Evolutionary conservation across 2,888 invertebrate genomes (phyloP), one percentile per base, ranked within the genome.

Genomic region (Chaetoderma sp.): DNA sequence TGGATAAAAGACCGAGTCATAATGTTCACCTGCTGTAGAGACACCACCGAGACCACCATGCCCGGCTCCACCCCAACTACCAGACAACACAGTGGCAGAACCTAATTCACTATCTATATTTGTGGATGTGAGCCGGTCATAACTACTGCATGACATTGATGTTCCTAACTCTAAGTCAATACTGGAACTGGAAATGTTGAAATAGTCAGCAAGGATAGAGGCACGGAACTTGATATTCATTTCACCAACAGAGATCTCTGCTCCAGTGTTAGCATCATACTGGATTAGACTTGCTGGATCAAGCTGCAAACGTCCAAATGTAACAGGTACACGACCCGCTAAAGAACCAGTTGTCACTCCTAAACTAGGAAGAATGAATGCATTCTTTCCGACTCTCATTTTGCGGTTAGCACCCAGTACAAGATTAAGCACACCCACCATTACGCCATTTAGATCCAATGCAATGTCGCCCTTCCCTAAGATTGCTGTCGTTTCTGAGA

Each of bases 1-100:
- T 2, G 80, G 80, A n/a, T 50, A 55, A 66, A 76, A 80, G 4
- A 77, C n/a, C 25, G 80, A 78, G 30, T 73, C 73, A 63, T 80
- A 79, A 8, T 73, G 66, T 5, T 16, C 27, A 0, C 78, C 78
- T 54, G 61, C 44, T 5, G 71, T 60, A 18, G 18, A 21, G 3
- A 70, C 72, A 25, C 78, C 78, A 25, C 78, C 78, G 5, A 71
- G 63, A 3, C 78, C 77, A 25, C 74, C 78, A 61, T 80, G 76
- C 1, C 72, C 76, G 10, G 76, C 77, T 18, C 78, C 78, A 21
- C 75, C 76, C 42, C 65, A 6, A 18, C 58, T 28, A 1, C 23
- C 66, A 13, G 63, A 68, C 5, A 63, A 57, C 36, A 32, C 54
- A 4, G 32, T 50, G 8, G 64, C 58, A 4, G 60, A 50, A 42